These are phyloP conservation scores for Hyles euphorbiae DNA, from an alignment of 1,140 invertebrate genomes.

Conservation along the genomic window DNA sequence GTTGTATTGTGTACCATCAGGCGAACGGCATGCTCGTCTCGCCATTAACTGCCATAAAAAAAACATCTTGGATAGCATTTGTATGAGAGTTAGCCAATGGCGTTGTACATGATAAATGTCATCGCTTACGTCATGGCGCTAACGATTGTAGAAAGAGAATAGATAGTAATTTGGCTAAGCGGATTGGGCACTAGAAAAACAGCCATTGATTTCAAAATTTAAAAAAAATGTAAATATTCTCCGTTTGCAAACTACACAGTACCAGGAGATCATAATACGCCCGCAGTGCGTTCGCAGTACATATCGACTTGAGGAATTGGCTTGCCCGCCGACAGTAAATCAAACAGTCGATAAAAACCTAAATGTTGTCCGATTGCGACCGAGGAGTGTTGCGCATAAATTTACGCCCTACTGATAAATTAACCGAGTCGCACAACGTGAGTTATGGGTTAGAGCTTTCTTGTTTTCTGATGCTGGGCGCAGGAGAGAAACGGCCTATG, in stretches of 20 bases:
- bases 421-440: constrained; percentile 41
- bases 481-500: no score
- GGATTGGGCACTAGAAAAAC: no score
- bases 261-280: constrained; percentile 40
- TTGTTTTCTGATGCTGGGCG: background rate
- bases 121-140: no score
- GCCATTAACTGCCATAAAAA: no score
- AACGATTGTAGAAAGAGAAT: no score
- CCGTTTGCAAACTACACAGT: background rate
- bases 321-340: constrained; percentile 49
- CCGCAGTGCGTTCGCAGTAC: constrained; percentile 24
- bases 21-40: no score
- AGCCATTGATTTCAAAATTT: no score
- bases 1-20: no score
- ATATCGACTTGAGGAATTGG: constrained; percentile 68
- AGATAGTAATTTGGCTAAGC: no score
- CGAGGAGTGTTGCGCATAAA: constrained; percentile 57
- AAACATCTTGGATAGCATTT: no score
- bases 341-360: constrained; percentile 73
- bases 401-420: constrained; percentile 66
- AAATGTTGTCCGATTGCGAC: constrained; percentile 67
- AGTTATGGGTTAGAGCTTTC: constrained; percentile 39
- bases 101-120: no score
- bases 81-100: no score
- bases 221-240: background rate